Base-by-base conservation (phyloP, 2,113 vertebrate genomes). In the Menura novaehollandiae region DNA sequence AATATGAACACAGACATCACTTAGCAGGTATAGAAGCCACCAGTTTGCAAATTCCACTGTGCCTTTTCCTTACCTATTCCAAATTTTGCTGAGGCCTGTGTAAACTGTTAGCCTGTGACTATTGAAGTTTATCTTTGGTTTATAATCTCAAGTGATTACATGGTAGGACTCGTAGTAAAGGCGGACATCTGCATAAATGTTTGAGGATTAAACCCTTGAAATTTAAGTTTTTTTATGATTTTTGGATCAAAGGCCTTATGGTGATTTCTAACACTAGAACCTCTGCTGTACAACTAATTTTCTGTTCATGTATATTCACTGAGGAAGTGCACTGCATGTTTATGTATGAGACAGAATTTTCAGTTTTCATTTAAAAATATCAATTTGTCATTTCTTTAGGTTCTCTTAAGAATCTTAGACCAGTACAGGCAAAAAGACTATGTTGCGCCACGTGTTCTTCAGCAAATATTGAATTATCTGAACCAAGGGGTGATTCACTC, bases 371-470 rank as follows among this genome's bases (percentile, higher is more conserved):
- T 90, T 64, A 56, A 80, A 86, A 90, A 56, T 84, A 55, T 1
- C 12, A 47, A 41, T 94, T 83, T 93, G 22, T 91, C 60, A 28
- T 95, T 89, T 84, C 52, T 79, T 33, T 75, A 99, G 99, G 99
- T 99, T 55, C 97, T 99, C 41, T 97, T 99, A 93, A 99, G 99
- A 96, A 99, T 99, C 95, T 97, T 99, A 92, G 99, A 99, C 58
- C 99, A 99, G 55, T 98, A 99, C 95, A 96, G 99, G 30, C 99
- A 98, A 96, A 99, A 99, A 93, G 98, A 98, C 68, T 99, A 99
- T 4, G 97, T 99, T 28, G 98, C 99, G 0, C 99, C 99, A 30
- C 99, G 99, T 15, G 99, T 99, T 90, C 98, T 99, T 94, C 99
- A 99, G 97, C 99, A 99, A 81, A 97, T 98, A 0, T 97, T 99